Conservation (phyloP, 2,888 invertebrate genomes). For the Cephus pygmeus region DNA sequence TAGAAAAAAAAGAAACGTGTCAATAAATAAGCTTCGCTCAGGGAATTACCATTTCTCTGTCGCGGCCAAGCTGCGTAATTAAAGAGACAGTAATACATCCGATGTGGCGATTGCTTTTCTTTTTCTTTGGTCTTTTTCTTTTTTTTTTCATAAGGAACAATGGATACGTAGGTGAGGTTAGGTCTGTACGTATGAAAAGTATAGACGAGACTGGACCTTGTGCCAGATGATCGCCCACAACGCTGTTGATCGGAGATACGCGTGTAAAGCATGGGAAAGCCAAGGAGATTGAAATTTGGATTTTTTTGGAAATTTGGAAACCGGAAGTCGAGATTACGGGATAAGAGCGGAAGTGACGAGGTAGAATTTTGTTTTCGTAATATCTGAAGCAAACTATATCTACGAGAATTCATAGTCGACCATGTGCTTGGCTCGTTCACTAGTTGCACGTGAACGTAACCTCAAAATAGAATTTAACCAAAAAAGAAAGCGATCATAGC, state of each 20-base stretch:
- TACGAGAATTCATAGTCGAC: slow-evolving; percentile 44
- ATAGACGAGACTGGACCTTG: slow-evolving; percentile 6
- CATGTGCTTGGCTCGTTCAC: slow-evolving; percentile 45
- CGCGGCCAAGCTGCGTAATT: no score
- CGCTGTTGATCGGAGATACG: slow-evolving; percentile 38
- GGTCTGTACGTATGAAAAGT: not conserved
- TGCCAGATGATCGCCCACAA: slow-evolving; percentile 31
- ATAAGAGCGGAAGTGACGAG: slow-evolving; percentile 31
- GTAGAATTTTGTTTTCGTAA: slow-evolving; percentile 35
- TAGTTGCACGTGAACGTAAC: slow-evolving; percentile 12
- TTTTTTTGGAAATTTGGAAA: no score
- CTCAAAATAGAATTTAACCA: slow-evolving; percentile 8
- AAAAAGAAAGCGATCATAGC: slow-evolving; percentile 15
- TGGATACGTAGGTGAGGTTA: not conserved
- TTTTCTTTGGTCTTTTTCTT: slow-evolving; percentile 9
- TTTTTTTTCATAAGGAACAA: not conserved
- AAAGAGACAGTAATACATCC: slow-evolving; percentile 6
- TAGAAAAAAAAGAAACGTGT: slow-evolving; percentile 7
- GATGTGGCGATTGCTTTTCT: slow-evolving; percentile 30
- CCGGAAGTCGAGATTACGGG: no score
- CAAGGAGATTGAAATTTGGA: slow-evolving; percentile 24
- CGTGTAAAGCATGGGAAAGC: slow-evolving; percentile 61
- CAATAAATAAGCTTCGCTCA: not conserved
- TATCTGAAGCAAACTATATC: slow-evolving; percentile 48
- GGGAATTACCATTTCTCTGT: no score